Evolutionary conservation across 2,888 invertebrate species (phyloP).

Genomic region (Ischnus inquisitorius): DNA sequence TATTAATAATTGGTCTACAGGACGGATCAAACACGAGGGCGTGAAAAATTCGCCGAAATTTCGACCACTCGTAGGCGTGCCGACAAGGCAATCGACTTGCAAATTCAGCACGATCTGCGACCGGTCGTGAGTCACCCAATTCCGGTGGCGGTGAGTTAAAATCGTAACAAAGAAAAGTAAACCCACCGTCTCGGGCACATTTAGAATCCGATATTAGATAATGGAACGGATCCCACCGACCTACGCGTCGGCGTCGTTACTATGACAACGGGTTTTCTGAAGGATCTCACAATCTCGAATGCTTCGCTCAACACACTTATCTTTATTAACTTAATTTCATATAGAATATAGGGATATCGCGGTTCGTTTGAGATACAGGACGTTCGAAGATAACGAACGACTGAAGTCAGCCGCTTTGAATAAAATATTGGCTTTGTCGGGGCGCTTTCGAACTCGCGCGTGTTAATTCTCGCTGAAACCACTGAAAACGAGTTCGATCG

Average conservation of each 20-base stretch:
- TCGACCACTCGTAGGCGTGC: conserved; percentile 15
- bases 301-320: conserved; percentile 3
- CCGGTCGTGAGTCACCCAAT: conserved; percentile 14
- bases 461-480: conserved; percentile 85
- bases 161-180: conserved; percentile 38
- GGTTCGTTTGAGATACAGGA: not conserved
- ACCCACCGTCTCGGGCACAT: conserved; percentile 9
- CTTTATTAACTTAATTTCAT: conserved; percentile 3
- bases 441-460: conserved; percentile 9
- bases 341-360: not conserved
- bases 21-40: not conserved
- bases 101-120: conserved; percentile 31
- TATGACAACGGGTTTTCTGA: conserved; percentile 10
- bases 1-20: not conserved
- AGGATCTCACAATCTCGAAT: not conserved
- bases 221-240: not conserved
- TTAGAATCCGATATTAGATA: conserved; percentile 34
- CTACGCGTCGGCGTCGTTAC: not conserved
- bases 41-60: not conserved
- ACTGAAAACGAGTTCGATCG: conserved; percentile 95
- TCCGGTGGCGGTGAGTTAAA: conserved; percentile 31
- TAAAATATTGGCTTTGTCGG: not conserved
- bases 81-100: conserved; percentile 21
- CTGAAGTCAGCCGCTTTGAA: not conserved
- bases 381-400: conserved; percentile 11